Conservation (phyloP, 2,888 invertebrate species). For the Candidula unifasciata region DNA sequence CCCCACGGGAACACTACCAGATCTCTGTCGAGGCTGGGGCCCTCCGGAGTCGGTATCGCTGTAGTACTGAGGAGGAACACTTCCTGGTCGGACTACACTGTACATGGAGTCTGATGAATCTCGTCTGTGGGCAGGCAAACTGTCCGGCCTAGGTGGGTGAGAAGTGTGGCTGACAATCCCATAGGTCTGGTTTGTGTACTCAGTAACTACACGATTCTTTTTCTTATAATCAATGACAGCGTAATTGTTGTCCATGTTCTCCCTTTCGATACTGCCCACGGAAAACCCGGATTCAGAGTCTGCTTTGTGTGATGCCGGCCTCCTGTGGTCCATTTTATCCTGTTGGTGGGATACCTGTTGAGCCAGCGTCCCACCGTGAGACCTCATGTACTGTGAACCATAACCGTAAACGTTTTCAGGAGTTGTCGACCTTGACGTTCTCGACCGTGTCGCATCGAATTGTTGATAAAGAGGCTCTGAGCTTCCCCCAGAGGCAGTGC, state of each 20-base stretch:
- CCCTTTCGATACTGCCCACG: constrained; percentile 3
- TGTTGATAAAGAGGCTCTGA: constrained; percentile 20
- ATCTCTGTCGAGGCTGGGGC: not conserved
- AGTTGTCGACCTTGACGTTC: constrained; percentile 32
- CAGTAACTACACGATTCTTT: not conserved
- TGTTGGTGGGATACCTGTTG: not conserved
- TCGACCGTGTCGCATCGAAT: constrained; percentile 7
- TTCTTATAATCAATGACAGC: constrained; percentile 7
- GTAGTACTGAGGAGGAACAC: constrained; percentile 37
- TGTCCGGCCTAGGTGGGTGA: constrained; percentile 8
- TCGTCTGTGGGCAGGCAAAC: not conserved
- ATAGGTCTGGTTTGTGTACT: constrained; percentile 10
- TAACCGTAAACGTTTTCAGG: constrained; percentile 27
- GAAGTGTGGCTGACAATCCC: not conserved
- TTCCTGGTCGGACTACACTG: constrained; percentile 23
- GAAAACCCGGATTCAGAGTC: constrained; percentile 36
- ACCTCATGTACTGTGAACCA: not conserved
- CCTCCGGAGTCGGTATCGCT: constrained; percentile 27
- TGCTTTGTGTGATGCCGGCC: constrained; percentile 15
- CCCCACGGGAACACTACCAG: constrained; percentile 18
- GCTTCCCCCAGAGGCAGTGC: not conserved
- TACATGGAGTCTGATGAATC: constrained; percentile 13
- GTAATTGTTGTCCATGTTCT: constrained; percentile 18
- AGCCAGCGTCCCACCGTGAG: not conserved
- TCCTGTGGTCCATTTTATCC: not conserved